Conservation (phyloP, 2,888 invertebrate genomes). For the Ptilodon capucinus region DNA sequence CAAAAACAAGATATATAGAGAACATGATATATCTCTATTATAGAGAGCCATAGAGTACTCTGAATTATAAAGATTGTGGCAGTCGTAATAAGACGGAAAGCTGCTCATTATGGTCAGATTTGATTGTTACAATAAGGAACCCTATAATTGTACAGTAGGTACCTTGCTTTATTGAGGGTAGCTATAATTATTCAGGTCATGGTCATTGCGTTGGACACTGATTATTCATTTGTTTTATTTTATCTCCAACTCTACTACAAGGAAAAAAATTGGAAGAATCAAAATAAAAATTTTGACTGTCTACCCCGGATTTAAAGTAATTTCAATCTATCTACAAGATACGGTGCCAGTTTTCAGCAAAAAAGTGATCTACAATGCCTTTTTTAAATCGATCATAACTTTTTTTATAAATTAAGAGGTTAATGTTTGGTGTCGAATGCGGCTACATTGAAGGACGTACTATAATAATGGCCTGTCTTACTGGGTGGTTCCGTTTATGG, state of each 20-base stretch:
- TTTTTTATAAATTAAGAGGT: no score
- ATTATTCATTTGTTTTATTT: neutral
- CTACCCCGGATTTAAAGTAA: no score
- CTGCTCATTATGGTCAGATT: neutral
- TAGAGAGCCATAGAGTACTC: neutral
- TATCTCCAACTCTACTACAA: no score
- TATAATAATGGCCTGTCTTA: constrained; percentile 41
- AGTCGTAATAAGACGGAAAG: neutral
- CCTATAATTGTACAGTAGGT: neutral
- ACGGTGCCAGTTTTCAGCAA: no score
- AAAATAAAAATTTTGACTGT: no score
- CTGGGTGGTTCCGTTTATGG: constrained; percentile 55
- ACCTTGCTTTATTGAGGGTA: constrained; percentile 4
- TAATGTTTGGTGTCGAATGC: constrained; percentile 7
- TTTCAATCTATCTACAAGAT: no score
- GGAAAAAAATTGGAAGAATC: no score
- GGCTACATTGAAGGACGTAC: constrained; percentile 12
- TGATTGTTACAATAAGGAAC: neutral
- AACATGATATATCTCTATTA: no score
- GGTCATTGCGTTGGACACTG: constrained; percentile 7
- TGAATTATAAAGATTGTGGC: neutral
- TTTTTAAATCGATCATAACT: no score
- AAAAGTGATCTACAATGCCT: no score
- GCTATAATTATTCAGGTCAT: neutral
- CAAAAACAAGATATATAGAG: no score